Evolutionary conservation across 2,888 invertebrate genomes (phyloP), one percentile per base, ranked within the genome.

Genomic region (Pardosa pseudoannulata): DNA sequence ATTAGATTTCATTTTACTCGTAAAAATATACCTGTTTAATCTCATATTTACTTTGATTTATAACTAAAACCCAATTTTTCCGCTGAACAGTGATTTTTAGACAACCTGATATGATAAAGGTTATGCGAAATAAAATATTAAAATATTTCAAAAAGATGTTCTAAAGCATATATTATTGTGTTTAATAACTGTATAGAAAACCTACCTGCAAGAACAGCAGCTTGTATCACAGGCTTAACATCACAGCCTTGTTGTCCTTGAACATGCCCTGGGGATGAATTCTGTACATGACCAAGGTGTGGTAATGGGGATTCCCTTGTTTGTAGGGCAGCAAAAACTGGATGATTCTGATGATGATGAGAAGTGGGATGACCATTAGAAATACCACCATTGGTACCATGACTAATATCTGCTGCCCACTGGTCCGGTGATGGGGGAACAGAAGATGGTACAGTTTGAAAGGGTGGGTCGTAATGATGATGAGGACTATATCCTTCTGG

Each of bases 401-500:
- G 89, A 81, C 81, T 89, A 32, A 88, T 74, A 36, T 87, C 89
- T 41, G 80, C 79, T 0, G 89, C 82, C 89, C 89, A 89, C 68
- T 89, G 88, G 31, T 89, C 89, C 31, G 89, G 88, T 27, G 89
- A 89, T 31, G 89, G 89, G 13, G 88, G 89, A 19, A 93, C 92
- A 90, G 94, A 94, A 89, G 93, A 94, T 67, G 95, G 94, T 90
- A 96, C 96, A 82, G 95, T 94, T 91, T 96, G 95, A 91, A 95
- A 96, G 88, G 95, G 94, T 29, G 89, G 79, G 9, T 89, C 89
- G 68, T 89, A 89, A 27, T 88, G 88, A 29, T 87, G 85, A 62
- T 89, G 74, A 83, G 89, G 65, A 75, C 70, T 81, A 32, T 86
- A 88, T 13, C 70, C 65, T 31, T 88, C 88, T 7, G 86, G 76